Conservation (phyloP, 2,113 vertebrate genomes). For the Lepus timidus region DNA sequence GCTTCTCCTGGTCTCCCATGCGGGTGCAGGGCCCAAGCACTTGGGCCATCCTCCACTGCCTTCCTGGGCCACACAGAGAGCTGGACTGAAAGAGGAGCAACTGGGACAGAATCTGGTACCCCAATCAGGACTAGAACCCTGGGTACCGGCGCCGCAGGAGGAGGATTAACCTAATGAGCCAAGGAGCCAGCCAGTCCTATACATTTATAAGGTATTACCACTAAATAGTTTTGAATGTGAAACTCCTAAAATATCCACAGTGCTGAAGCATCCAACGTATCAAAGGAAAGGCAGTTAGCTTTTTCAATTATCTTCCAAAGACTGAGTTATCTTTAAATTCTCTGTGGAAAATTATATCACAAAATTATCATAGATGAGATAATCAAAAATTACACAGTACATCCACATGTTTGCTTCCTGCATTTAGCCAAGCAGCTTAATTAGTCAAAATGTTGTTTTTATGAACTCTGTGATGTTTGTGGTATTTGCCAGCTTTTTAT, state of each 20-base stretch:
- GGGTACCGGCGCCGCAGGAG: too few relatives aligned
- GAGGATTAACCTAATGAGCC: too few relatives aligned
- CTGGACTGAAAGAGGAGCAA: too few relatives aligned
- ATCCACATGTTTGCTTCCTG: background rate
- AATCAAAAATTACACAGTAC: background rate
- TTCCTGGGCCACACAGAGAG: too few relatives aligned
- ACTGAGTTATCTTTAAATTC: conserved; percentile 45
- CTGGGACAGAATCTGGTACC: too few relatives aligned
- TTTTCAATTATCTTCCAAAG: conserved; percentile 38
- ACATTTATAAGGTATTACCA: background rate
- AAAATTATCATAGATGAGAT: background rate
- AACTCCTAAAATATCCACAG: background rate
- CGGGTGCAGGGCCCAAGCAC: too few relatives aligned
- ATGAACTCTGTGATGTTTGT: conserved; percentile 29
- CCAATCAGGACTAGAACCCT: too few relatives aligned
- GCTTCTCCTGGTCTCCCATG: too few relatives aligned
- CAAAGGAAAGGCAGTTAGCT: conserved; percentile 39
- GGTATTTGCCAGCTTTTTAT: conserved; percentile 53
- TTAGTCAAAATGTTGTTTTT: conserved; percentile 69
- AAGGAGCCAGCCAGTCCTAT: too few relatives aligned
- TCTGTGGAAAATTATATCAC: conserved; percentile 2
- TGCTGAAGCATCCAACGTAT: background rate
- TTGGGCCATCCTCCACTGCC: too few relatives aligned
- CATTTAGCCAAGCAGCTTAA: conserved; percentile 51
- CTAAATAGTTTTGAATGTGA: conserved; percentile 1